Conservation (phyloP, 1,140 invertebrate species). For the Diuraphis noxia region DNA sequence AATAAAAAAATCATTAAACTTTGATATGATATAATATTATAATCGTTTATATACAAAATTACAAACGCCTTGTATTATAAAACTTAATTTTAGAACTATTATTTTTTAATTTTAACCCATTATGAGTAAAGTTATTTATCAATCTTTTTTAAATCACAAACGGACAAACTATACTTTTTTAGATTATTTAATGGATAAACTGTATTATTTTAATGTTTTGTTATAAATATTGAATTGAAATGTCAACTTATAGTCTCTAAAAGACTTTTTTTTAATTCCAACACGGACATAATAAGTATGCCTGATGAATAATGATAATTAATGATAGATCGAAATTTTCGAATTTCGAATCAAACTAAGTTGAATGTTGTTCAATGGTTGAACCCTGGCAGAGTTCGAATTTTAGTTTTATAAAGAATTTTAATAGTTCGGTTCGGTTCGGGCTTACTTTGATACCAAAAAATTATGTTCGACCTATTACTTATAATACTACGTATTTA, state of each 20-base stretch:
- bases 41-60: background rate
- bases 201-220: background rate
- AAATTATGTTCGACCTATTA: no score
- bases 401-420: no score
- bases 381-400: no score
- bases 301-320: no score
- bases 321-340: no score
- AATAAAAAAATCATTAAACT: background rate
- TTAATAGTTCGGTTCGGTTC: no score
- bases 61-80: background rate
- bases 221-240: background rate
- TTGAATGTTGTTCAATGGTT: no score
- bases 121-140: background rate
- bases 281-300: background rate
- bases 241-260: background rate
- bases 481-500: background rate
- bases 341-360: no score
- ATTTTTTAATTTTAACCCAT: background rate
- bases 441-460: no score
- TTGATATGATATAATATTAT: background rate
- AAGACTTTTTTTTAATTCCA: background rate
- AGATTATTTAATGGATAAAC: background rate
- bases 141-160: background rate
- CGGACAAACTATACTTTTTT: background rate
- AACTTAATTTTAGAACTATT: background rate